Conservation (phyloP, 2,888 invertebrate genomes). For the Xestia rhomboidea region DNA sequence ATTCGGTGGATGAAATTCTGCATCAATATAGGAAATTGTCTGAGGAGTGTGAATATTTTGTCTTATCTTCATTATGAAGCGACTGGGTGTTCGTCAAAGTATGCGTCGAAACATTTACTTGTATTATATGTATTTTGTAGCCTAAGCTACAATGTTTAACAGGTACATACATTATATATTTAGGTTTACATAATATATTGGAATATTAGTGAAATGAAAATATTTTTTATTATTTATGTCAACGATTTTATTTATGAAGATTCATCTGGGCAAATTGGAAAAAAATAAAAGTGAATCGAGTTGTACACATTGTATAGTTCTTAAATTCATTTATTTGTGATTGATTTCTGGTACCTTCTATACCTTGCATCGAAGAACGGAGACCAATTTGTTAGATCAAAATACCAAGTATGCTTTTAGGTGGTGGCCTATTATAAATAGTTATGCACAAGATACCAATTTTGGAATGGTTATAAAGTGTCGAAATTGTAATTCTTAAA, state of each 20-base stretch:
- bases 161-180: slow-evolving; percentile 65
- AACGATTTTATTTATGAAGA: slow-evolving; percentile 61
- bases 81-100: slow-evolving; percentile 47
- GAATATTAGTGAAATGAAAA: slow-evolving; percentile 62
- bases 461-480: slow-evolving; percentile 62
- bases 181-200: slow-evolving; percentile 64
- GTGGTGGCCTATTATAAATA: slow-evolving; percentile 80
- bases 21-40: slow-evolving; percentile 53
- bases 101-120: slow-evolving; percentile 63
- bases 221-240: slow-evolving; percentile 66
- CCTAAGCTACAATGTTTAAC: slow-evolving; percentile 55
- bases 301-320: slow-evolving; percentile 66
- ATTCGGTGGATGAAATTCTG: slow-evolving; percentile 29
- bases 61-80: slow-evolving; percentile 38
- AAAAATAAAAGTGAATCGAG: slow-evolving; percentile 64
- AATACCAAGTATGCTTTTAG: slow-evolving; percentile 68
- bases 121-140: slow-evolving; percentile 66
- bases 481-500: slow-evolving; percentile 72
- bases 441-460: slow-evolving; percentile 78
- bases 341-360: slow-evolving; percentile 69
- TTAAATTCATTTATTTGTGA: slow-evolving; percentile 68
- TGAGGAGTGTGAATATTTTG: slow-evolving; percentile 20
- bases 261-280: slow-evolving; percentile 67
- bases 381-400: slow-evolving; percentile 62
- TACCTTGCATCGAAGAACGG: slow-evolving; percentile 72